Conservation (phyloP, 2,888 invertebrate species). For the Ptilodon capucinus region DNA sequence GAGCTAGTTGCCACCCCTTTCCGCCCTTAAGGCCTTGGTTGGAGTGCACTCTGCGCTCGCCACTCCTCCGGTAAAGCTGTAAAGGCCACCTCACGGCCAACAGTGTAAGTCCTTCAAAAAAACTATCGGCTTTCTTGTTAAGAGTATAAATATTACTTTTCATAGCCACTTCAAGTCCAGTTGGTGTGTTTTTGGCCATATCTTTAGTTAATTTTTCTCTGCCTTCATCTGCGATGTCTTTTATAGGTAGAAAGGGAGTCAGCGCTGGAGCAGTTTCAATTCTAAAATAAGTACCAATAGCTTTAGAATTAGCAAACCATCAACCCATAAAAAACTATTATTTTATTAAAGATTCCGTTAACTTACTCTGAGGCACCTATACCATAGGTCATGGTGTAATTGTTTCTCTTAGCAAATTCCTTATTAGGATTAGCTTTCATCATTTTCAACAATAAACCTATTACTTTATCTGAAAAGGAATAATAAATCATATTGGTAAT, state of each 20-base stretch:
- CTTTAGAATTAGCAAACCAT: no score
- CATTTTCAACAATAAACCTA: conserved; percentile 44
- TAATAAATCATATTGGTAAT: not conserved
- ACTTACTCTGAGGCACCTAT: conserved; percentile 56
- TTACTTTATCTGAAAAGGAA: conserved; percentile 41
- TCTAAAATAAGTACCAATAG: conserved; percentile 32
- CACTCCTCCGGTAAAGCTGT: no score
- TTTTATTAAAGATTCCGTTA: no score
- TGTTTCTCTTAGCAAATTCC: conserved; percentile 42
- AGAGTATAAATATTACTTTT: conserved; percentile 38
- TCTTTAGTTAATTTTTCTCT: conserved; percentile 45
- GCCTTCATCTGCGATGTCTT: conserved; percentile 60
- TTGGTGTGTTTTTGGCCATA: conserved; percentile 42
- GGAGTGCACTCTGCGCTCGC: no score
- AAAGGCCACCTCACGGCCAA: no score
- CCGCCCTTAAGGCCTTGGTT: no score
- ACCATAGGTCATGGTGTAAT: conserved; percentile 49
- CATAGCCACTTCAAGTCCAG: conserved; percentile 46
- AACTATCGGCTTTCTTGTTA: no score
- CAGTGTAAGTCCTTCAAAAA: no score
- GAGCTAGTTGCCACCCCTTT: no score
- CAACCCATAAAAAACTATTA: no score
- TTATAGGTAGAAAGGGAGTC: conserved; percentile 54
- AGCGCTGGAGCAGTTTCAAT: conserved; percentile 49
- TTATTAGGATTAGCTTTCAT: conserved; percentile 50